These are phyloP conservation scores for Lepus townsendii DNA, from an alignment of 2,797 vertebrate genomes.

Conservation along the genomic window DNA sequence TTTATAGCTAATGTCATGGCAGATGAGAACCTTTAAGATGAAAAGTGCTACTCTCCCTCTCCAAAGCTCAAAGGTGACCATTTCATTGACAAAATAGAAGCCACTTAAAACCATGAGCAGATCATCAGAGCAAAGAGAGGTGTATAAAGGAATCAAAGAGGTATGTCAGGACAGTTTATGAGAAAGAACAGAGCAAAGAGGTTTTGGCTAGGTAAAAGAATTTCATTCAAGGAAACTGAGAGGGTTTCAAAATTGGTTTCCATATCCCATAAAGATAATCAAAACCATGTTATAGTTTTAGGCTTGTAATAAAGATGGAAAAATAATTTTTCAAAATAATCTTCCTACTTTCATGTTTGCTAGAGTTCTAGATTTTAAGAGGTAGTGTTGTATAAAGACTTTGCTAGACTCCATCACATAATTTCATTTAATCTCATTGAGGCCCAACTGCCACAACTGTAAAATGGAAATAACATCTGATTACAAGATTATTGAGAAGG, in stretches of 20 bases:
- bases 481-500: not conserved
- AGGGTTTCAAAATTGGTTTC: slow-evolving; percentile 61
- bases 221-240: slow-evolving; percentile 35
- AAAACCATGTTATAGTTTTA: slow-evolving; percentile 14
- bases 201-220: slow-evolving; percentile 2
- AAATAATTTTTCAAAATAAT: slow-evolving; percentile 65
- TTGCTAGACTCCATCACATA: slow-evolving; percentile 16
- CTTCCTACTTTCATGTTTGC: slow-evolving; percentile 1
- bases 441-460: slow-evolving; percentile 19
- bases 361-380: slow-evolving; percentile 36
- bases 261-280: slow-evolving; percentile 32
- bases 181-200: slow-evolving; percentile 39
- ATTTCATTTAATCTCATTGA: slow-evolving; percentile 37
- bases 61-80: not conserved
- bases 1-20: not conserved
- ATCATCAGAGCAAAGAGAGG: slow-evolving; percentile 25
- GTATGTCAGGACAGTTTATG: not conserved
- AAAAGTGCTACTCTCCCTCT: slow-evolving; percentile 16
- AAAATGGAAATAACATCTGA: slow-evolving; percentile 22
- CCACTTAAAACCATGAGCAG: slow-evolving; percentile 32
- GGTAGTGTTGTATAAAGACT: not conserved
- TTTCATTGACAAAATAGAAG: slow-evolving; percentile 15
- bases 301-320: slow-evolving; percentile 26
- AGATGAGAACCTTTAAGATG: slow-evolving; percentile 15
- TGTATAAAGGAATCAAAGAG: slow-evolving; percentile 31